These are phyloP conservation scores for Andrena flavipes DNA, from an alignment of 2,888 invertebrate genomes.

Conservation along the genomic window DNA sequence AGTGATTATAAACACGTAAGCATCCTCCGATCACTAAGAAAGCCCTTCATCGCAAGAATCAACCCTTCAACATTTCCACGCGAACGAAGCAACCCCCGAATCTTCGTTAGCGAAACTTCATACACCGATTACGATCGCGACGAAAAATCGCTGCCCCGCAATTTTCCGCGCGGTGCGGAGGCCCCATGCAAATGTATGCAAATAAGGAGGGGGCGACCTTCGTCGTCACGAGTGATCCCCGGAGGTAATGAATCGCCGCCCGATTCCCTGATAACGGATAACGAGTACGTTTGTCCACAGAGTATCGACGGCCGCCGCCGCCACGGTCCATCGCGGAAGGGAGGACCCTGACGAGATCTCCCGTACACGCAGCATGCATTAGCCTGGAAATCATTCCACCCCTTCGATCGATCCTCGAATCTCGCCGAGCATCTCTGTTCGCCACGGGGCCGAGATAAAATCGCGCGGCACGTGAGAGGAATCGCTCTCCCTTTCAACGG, in stretches of 20 bases:
- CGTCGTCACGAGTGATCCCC: conserved; percentile 5
- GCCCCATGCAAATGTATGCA: conserved; percentile 35
- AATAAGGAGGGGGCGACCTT: conserved; percentile 16
- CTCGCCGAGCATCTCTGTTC: conserved; percentile 42
- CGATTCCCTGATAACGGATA: conserved; percentile 56
- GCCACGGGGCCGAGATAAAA: conserved; percentile 61
- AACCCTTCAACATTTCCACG: neutral
- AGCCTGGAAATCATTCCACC: conserved; percentile 57
- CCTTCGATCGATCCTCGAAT: conserved; percentile 51
- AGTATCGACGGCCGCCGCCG: neutral
- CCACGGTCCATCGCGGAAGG: neutral
- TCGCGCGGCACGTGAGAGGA: conserved; percentile 67
- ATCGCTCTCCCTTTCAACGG: conserved; percentile 58
- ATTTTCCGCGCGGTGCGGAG: conserved; percentile 1
- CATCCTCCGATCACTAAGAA: no score
- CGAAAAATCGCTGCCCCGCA: neutral
- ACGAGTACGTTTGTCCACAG: conserved; percentile 39
- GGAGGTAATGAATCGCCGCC: conserved; percentile 34
- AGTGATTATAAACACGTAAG: no score
- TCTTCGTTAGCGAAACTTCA: conserved; percentile 2
- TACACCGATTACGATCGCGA: conserved; percentile 12
- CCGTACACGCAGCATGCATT: conserved; percentile 44
- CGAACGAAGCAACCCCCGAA: neutral
- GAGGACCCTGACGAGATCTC: conserved; percentile 40
- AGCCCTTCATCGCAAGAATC: neutral